These are phyloP conservation scores for Chelonus insularis DNA, from an alignment of 1,140 invertebrate species.

Conservation along the genomic window DNA sequence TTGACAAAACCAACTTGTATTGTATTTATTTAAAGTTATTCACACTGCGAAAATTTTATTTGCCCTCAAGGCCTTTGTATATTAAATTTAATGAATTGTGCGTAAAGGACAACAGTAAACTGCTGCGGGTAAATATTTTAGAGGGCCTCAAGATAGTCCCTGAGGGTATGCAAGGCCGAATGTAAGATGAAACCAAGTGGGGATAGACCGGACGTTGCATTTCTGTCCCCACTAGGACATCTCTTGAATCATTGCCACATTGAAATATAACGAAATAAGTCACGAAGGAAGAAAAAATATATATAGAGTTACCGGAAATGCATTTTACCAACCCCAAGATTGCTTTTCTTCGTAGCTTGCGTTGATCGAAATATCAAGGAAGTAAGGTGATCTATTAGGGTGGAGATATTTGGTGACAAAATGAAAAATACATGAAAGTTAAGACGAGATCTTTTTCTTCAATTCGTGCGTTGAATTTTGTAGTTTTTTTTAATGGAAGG, in stretches of 20 bases:
- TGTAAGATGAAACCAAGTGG: constrained; percentile 34
- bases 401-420: no score
- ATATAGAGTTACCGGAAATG: constrained; percentile 37
- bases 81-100: neutral
- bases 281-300: constrained; percentile 11
- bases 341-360: no score
- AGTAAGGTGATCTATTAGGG: no score
- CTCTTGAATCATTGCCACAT: neutral
- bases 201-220: constrained; percentile 52
- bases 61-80: neutral
- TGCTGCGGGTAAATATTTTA: constrained; percentile 1
- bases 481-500: no score
- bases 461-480: no score
- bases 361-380: no score
- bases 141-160: constrained; percentile 14
- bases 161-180: constrained; percentile 23
- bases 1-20: no score
- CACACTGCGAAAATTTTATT: neutral
- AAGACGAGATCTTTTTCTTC: no score
- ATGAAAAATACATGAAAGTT: no score
- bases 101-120: constrained; percentile 9
- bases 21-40: neutral
- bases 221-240: constrained; percentile 29
- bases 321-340: constrained; percentile 7
- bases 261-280: no score